Evolutionary conservation across 2,888 invertebrate species (phyloP), one percentile per base, ranked within the genome.

Genomic region (Parnassius glacialis): DNA sequence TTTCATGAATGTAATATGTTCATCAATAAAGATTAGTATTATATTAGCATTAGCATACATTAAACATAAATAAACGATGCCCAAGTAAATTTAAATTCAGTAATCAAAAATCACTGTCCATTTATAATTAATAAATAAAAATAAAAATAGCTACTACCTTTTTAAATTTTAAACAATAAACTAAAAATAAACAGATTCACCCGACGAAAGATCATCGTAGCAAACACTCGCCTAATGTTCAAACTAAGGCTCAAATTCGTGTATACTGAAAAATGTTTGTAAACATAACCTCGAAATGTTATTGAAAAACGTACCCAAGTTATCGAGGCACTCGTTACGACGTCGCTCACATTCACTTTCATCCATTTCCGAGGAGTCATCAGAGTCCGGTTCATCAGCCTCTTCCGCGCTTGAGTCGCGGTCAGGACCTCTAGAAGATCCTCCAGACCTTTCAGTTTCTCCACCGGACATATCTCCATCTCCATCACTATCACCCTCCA

Each of bases 291-390:
- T 90, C 72, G 75, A 81, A 78, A 65, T 62, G 67, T 64, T 55
- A 57, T 12, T 5, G 25, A 3, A 43, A 10, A 64, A 52, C 80
- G 58, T 63, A 93, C 94, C 87, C 81, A 98, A 92, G 80, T 97
- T 97, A 74, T 97, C 96, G 70, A 97, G 92, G 74, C 96, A 96
- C 78, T 97, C 97, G 69, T 93, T 94, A 68, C 97, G 92, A 59
- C 97, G 92, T 64, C 94, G 93, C 78, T 98, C 97, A 73, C 97
- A 97, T 87, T 97, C 98, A 69, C 94, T 95, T 80, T 97, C 97
- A 83, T 98, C 98, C 95, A 98, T 95, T 87, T 98, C 98, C 61
- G 95, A 95, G 64, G 96, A 96, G 81, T 96, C 96, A 87, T 96
- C 96, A 13, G 96, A 95, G 72, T 96, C 96, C n/a, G 94, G 95